These are phyloP conservation scores for Indicator maculatus DNA, from an alignment of 2,113 vertebrate genomes.

Conservation along the genomic window DNA sequence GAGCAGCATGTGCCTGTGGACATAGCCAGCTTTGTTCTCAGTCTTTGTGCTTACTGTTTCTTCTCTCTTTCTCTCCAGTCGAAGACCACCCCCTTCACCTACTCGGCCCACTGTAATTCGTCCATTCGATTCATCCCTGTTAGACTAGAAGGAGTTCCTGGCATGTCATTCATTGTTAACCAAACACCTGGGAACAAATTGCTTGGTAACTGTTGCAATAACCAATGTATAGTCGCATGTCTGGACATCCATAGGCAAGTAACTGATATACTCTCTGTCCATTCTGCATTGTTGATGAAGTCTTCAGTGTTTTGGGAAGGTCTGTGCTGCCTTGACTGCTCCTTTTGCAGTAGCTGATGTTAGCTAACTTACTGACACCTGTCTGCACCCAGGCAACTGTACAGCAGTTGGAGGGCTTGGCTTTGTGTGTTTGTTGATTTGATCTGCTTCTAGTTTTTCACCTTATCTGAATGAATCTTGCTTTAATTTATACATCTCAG, in stretches of 20 bases:
- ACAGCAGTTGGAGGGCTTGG: background rate
- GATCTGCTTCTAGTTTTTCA: background rate
- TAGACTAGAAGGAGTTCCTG: constrained; percentile 78
- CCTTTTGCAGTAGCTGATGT: constrained; percentile 44
- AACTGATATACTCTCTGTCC: constrained; percentile 66
- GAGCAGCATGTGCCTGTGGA: constrained; percentile 28
- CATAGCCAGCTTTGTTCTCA: background rate
- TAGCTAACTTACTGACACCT: constrained; percentile 46
- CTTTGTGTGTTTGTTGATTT: constrained; percentile 1
- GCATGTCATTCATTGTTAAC: constrained; percentile 75
- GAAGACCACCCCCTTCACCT: constrained; percentile 83
- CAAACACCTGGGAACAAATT: constrained; percentile 61
- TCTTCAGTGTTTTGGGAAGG: constrained; percentile 54
- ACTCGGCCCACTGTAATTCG: constrained; percentile 82
- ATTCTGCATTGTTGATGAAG: constrained; percentile 54
- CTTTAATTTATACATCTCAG: constrained; percentile 18
- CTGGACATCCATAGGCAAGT: constrained; percentile 78
- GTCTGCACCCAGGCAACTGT: constrained; percentile 33
- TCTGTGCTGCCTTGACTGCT: constrained; percentile 49
- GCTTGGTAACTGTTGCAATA: constrained; percentile 69
- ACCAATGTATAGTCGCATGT: constrained; percentile 75
- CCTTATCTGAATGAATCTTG: background rate
- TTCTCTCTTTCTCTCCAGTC: constrained; percentile 79
- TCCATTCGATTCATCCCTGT: constrained; percentile 79
- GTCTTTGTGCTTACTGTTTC: constrained; percentile 47